Percentiles rank a stretch among this genome's conserved stretches.
phyloP scores from a whole-genome alignment of 1,140 invertebrate species.

The Philotrypesis tridentata region DNA sequence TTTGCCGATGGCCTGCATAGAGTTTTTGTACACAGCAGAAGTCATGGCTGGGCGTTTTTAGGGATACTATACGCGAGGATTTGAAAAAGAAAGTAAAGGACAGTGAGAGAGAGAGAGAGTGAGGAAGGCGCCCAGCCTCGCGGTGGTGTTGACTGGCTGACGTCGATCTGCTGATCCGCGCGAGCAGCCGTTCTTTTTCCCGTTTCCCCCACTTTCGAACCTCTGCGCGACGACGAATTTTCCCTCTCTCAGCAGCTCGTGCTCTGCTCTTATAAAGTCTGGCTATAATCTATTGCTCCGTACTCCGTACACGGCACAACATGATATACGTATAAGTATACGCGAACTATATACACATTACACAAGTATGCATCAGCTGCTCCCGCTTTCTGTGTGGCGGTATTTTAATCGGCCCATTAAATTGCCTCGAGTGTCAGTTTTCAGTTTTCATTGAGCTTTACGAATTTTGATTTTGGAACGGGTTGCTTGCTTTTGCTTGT shows the following conservation, averaged over 20 bases:
- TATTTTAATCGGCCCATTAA: background rate
- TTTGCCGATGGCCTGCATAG: constrained; percentile 81
- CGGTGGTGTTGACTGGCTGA: constrained; percentile 41
- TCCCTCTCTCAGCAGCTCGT: constrained; percentile 45
- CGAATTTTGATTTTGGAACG: background rate
- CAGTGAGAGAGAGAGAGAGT: background rate
- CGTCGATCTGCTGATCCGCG: constrained; percentile 44
- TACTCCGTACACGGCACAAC: too few relatives aligned
- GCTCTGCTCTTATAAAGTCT: too few relatives aligned
- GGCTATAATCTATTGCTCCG: too few relatives aligned
- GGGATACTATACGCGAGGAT: background rate
- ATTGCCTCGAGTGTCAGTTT: background rate
- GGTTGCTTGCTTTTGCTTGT: too few relatives aligned
- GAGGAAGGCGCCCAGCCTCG: constrained; percentile 15
- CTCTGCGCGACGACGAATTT: constrained; percentile 61
- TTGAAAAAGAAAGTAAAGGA: background rate
- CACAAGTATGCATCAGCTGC: too few relatives aligned
- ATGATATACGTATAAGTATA: background rate
- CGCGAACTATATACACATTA: too few relatives aligned
- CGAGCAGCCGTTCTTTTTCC: constrained; percentile 9
- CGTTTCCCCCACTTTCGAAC: constrained; percentile 35
- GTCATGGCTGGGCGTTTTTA: constrained; percentile 62
- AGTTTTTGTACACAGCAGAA: constrained; percentile 76
- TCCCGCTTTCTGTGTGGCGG: background rate
- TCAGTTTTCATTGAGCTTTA: background rate